Evolutionary conservation across 2,888 invertebrate species (phyloP).

Genomic region (Acholoe squamosa): DNA sequence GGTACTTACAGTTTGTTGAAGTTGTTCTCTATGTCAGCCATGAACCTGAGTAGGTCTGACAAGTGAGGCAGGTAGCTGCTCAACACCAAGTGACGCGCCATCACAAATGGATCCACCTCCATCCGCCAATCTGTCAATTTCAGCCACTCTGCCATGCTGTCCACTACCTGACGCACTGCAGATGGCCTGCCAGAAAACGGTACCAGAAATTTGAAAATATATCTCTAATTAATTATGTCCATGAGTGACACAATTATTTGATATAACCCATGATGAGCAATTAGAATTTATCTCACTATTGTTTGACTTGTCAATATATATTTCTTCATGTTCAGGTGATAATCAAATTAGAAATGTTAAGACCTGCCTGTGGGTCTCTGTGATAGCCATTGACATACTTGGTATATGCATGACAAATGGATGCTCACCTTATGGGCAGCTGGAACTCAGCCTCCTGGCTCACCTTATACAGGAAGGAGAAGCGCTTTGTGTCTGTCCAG

Average conservation of each 20-base stretch:
- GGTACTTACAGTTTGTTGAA: constrained; percentile 24
- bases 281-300: no score
- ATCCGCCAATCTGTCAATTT: not conserved
- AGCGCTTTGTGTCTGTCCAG: constrained; percentile 78
- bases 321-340: no score
- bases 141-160: not conserved
- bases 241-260: no score
- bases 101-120: not conserved
- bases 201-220: not conserved
- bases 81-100: not conserved
- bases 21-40: constrained; percentile 44
- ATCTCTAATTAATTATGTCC: not conserved
- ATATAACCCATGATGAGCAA: no score
- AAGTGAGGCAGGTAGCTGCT: not conserved
- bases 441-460: constrained; percentile 35
- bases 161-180: constrained; percentile 4
- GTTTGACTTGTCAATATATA: no score
- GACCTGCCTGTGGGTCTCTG: no score
- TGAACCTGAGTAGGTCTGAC: constrained; percentile 42
- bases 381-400: no score
- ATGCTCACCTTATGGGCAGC: not conserved
- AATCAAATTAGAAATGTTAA: no score
- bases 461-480: constrained; percentile 73
- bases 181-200: not conserved
- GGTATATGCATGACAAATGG: no score